Evolutionary conservation across 2,113 vertebrate species (phyloP).

Genomic region (Desmodus rotundus): DNA sequence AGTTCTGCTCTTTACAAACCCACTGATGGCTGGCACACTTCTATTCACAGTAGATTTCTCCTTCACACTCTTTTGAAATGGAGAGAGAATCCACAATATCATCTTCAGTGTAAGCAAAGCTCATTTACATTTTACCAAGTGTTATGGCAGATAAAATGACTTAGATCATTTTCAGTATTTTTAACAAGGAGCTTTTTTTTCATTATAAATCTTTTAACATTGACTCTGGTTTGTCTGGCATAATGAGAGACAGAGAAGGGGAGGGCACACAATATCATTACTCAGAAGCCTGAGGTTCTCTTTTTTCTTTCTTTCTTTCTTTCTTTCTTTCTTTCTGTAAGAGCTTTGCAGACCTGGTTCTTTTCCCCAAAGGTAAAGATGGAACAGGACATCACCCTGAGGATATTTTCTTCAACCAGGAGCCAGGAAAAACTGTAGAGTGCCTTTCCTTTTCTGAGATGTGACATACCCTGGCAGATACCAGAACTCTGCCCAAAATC

Average conservation of each 20-base stretch:
- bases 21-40: neutral
- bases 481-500: neutral
- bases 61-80: slow-evolving; percentile 26
- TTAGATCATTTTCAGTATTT: slow-evolving; percentile 74
- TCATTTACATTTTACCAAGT: slow-evolving; percentile 67
- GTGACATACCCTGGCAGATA: neutral
- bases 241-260: neutral
- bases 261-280: slow-evolving; percentile 69
- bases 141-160: slow-evolving; percentile 71
- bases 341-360: slow-evolving; percentile 66
- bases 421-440: slow-evolving; percentile 63
- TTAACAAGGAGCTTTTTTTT: slow-evolving; percentile 77
- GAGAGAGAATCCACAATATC: slow-evolving; percentile 60
- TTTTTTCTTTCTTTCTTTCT: neutral
- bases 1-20: neutral
- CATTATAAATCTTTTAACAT: slow-evolving; percentile 76
- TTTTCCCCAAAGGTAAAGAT: slow-evolving; percentile 69
- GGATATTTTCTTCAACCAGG: slow-evolving; percentile 25
- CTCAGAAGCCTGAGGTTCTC: slow-evolving; percentile 55
- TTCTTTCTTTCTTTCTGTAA: too few species aligned
- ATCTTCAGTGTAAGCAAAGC: slow-evolving; percentile 59
- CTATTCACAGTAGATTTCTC: neutral
- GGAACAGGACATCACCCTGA: slow-evolving; percentile 25
- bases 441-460: neutral
- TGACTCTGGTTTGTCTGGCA: slow-evolving; percentile 73